Conservation (phyloP, 2,113 vertebrate species). For the Gallinago paraguaiae region DNA sequence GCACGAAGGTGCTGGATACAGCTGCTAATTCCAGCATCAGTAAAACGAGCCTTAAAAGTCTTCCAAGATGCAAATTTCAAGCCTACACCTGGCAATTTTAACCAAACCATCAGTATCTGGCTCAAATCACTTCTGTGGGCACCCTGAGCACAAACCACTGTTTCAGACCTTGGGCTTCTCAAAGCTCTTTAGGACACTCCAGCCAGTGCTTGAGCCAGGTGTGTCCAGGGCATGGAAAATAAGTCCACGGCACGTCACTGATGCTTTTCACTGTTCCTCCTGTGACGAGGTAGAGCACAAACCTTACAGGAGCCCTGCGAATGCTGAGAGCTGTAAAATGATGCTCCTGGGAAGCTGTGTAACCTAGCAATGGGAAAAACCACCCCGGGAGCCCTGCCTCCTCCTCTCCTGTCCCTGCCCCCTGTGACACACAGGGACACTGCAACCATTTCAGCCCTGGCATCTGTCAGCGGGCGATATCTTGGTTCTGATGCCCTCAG, state of each 20-base stretch:
- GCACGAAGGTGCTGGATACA: rapidly evolving
- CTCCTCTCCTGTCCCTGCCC: not conserved
- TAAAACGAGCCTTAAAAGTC: not conserved
- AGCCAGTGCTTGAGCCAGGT: not conserved
- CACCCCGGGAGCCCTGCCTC: not conserved
- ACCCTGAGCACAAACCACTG: not conserved
- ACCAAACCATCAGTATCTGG: not conserved
- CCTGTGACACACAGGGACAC: rapidly evolving
- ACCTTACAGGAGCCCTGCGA: rapidly evolving
- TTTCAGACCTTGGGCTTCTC: not conserved
- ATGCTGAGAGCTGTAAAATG: not conserved
- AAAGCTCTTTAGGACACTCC: not conserved
- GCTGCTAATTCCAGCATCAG: not conserved
- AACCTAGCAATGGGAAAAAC: not conserved
- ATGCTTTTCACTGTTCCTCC: not conserved
- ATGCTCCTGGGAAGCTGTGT: not conserved
- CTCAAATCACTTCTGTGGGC: not conserved
- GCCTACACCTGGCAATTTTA: not conserved
- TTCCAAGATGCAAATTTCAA: not conserved
- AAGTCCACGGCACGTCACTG: not conserved
- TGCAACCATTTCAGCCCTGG: not conserved
- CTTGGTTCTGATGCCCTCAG: not conserved
- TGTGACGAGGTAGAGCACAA: not conserved
- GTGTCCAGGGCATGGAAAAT: rapidly evolving
- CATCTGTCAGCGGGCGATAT: rapidly evolving